Base-by-base conservation (phyloP, 2,113 vertebrate genomes). In the Oncorhynchus tshawytscha region DNA sequence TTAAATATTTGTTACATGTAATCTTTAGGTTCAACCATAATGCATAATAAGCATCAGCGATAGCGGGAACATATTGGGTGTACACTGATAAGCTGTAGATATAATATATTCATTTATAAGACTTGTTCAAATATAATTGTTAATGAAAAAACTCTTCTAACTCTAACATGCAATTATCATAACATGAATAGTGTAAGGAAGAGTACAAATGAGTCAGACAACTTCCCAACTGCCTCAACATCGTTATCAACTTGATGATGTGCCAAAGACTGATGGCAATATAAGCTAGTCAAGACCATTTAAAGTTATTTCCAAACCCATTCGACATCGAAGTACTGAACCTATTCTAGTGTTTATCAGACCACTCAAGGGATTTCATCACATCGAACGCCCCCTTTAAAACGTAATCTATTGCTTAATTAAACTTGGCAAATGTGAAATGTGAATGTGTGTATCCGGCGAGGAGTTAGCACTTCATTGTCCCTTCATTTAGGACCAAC, bases 341-440 rank as follows among this genome's bases (percentile, higher is more conserved):
- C 94, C 94, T 91, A 90, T 94, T 93, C 92, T 93, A 92, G 92
- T 94, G 94, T 95, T 95, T 94, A 92, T 94, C 92, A 92, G 94
- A 93, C 89, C 93, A 93, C 94, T 95, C 95, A 84, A 90, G 95
- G 94, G 94, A 96, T 93, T 94, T 39, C 12, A 51, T 16, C 66
- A 39, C 66, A 68, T 48, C 57, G n/a, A 68, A 68, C 91, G 82
- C 91, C 92, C 92, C 94, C 93, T 95, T 95, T 94, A 94, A 93
- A 95, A 94, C 86, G 91, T 95, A 96, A 96, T 96, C 94, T 96
- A 95, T 94, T 91, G 94, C 92, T 96, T 96, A 96, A 97, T 97
- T 97, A 96, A 95, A 94, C 88, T 94, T 94, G 91, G 90, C 92
- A 93, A 91, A 91, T 94, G 94, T 94, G 95, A 95, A 95, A 96